Conservation (phyloP, 2,888 invertebrate species). For the Nesidiocoris tenuis region DNA sequence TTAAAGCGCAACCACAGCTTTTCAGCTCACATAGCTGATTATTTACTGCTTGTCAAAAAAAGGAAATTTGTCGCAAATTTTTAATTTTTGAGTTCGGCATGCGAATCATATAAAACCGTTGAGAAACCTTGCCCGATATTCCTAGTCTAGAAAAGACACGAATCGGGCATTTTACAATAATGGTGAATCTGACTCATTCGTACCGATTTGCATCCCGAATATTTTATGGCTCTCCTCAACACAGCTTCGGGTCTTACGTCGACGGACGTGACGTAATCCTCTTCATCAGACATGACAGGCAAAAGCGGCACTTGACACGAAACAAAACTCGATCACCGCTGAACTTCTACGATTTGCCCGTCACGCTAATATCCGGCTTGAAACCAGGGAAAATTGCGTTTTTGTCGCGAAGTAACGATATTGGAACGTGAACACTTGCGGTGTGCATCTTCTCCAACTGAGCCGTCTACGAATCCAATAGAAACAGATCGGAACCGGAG, state of each 20-base stretch:
- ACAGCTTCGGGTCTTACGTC: conserved; percentile 20
- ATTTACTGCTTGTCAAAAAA: no score
- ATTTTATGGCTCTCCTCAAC: conserved; percentile 28
- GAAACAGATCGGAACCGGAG: not conserved
- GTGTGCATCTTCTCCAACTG: not conserved
- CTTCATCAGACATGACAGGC: conserved; percentile 34
- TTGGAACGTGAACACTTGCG: not conserved
- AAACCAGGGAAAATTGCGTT: no score
- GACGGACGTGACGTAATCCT: conserved; percentile 37
- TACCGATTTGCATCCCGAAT: conserved; percentile 29
- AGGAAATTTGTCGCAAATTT: no score
- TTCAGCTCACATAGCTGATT: no score
- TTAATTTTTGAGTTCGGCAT: no score
- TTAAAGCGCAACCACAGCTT: no score
- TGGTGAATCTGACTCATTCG: conserved; percentile 21
- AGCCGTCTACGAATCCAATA: not conserved
- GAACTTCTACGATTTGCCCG: not conserved
- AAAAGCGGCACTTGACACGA: not conserved
- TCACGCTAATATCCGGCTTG: no score
- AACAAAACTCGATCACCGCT: not conserved
- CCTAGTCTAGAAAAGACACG: no score
- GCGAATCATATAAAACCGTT: no score
- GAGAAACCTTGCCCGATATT: no score
- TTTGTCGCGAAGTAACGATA: no score
- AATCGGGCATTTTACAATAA: no score